Percentiles rank a stretch among this genome's conserved stretches.
phyloP scores from a whole-genome alignment of 2,888 invertebrate genomes.

The Drosophila prolongata region DNA sequence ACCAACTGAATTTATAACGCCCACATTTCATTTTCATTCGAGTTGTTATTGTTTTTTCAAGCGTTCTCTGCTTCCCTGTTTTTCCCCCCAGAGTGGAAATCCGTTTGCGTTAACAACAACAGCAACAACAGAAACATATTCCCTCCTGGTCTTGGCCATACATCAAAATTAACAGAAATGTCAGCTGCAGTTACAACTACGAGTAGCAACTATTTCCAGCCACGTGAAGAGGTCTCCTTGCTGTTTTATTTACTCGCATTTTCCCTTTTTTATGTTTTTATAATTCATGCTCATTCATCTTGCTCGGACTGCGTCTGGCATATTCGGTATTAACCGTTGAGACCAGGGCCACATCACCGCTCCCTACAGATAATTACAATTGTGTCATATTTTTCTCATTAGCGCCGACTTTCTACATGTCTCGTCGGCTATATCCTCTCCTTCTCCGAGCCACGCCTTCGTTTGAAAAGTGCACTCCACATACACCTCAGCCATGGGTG shows the following conservation, averaged over 20 bases:
- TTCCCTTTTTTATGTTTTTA: conserved; percentile 64
- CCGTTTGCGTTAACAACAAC: conserved; percentile 63
- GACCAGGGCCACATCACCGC: conserved; percentile 41
- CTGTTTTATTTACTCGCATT: conserved; percentile 26
- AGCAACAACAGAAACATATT: conserved; percentile 40
- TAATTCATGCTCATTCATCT: conserved; percentile 78
- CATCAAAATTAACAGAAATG: conserved; percentile 78
- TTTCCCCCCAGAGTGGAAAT: conserved; percentile 55
- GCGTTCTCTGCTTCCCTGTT: conserved; percentile 40
- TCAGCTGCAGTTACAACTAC: conserved; percentile 73
- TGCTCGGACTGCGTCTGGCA: conserved; percentile 56
- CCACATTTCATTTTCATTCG: conserved; percentile 64
- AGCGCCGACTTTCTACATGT: conserved; percentile 70
- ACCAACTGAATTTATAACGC: conserved; percentile 50
- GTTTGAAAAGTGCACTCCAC: conserved; percentile 60
- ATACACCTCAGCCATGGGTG: conserved; percentile 26
- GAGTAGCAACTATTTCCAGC: conserved; percentile 58
- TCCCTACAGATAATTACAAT: conserved; percentile 72
- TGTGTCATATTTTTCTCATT: conserved; percentile 81
- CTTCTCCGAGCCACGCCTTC: conserved; percentile 12
- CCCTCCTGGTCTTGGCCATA: conserved; percentile 53
- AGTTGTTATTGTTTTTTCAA: conserved; percentile 67
- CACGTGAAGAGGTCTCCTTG: conserved; percentile 33
- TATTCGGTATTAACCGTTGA: conserved; percentile 68
- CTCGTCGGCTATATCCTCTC: conserved; percentile 16